Base-by-base conservation (phyloP, 2,888 invertebrate genomes). In the Hypena proboscidalis region DNA sequence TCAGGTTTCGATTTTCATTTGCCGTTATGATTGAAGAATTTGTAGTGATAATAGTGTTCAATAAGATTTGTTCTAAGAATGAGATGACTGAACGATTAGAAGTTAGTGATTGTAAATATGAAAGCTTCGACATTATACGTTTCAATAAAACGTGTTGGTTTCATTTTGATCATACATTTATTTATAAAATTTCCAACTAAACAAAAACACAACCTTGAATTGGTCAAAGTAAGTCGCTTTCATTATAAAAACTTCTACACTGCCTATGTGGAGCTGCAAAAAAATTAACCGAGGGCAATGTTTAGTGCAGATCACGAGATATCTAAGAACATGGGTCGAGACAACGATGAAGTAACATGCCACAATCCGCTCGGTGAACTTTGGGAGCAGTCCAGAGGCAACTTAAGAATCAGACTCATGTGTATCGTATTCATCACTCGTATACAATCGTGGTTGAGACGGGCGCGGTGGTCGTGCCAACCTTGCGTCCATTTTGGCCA, bases 1-100 rank as follows among this genome's bases (percentile, higher is more conserved):
- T 87, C 88, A 85, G 80, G n/a, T 85, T 79, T 77, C 81, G 81
- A 83, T 82, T 85, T 83, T 86, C 80, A 79, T 86, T 87, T 84
- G 87, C 85, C 74, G 85, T 87, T 85, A 83, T 81, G 82, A 85
- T 84, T 78, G 80, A 84, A 66, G 76, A 80, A 75, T 81, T 77
- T 72, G 85, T 90, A 89, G 89, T 90, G 89, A 86, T 88, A 85
- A 85, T 89, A 89, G 89, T 89, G 89, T 89, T 89, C 86, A 77
- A 78, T 87, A 86, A 84, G 76, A 70, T 80, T 81, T 80, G 81
- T 85, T 86, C 78, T 86, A 83, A 84, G 83, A 79, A 82, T 78
- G 80, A 77, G 83, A 87, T 85, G 89, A 90, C 89, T 89, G 89
- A 90, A 86, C 81, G 89, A 81, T 81, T 86, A 88, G 87, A 77